Evolutionary conservation across 2,113 vertebrate genomes (phyloP).

Genomic region (Microcebus lehilahytsara): DNA sequence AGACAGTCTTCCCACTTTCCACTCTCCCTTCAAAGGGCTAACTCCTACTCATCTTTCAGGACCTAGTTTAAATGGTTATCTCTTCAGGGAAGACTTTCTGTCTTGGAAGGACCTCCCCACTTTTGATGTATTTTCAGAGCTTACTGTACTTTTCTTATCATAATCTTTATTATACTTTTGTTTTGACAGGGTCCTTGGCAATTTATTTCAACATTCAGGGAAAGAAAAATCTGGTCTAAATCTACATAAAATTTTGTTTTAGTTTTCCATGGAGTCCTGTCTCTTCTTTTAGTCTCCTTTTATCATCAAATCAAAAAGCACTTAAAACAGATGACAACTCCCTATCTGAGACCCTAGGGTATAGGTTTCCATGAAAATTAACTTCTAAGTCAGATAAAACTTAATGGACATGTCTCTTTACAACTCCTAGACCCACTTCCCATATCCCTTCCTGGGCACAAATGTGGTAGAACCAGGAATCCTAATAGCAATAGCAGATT

Average conservation of each 20-base stretch:
- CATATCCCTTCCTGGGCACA: neutral
- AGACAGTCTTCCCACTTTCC: neutral
- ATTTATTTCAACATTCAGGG: neutral
- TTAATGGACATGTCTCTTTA: constrained; percentile 5
- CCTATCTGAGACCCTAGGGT: neutral
- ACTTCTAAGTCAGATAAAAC: constrained; percentile 24
- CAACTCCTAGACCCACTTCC: neutral
- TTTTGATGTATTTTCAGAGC: neutral
- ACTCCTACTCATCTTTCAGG: neutral
- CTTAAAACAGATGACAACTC: neutral
- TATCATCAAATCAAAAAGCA: constrained; percentile 44
- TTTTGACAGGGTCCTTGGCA: constrained; percentile 9
- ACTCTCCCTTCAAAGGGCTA: neutral
- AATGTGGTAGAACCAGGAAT: neutral
- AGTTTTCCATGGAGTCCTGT: neutral
- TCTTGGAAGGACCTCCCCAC: neutral
- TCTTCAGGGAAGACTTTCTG: neutral
- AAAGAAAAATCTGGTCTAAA: constrained; percentile 22
- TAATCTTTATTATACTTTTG: neutral
- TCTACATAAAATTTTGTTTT: constrained; percentile 34
- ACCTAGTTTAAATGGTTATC: neutral
- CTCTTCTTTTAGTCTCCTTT: neutral
- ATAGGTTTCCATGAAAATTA: constrained; percentile 30
- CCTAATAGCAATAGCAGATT: neutral
- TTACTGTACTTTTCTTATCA: neutral